Percentiles rank a stretch among this genome's conserved stretches.
These are phyloP conservation scores for Agelastica alni DNA, from an alignment of 2,888 invertebrate species.

Conservation along the genomic window DNA sequence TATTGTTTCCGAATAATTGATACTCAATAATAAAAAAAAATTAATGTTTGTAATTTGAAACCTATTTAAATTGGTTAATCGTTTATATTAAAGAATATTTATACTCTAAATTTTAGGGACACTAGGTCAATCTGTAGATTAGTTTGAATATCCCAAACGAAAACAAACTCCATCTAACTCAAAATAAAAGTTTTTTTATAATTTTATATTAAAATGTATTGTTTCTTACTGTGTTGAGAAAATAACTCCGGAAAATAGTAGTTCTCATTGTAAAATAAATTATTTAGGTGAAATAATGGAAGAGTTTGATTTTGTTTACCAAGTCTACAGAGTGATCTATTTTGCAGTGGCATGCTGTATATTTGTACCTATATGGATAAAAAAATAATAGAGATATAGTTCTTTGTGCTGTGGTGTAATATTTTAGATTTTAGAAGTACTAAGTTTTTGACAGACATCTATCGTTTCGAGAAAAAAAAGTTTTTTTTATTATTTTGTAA, in stretches of 20 bases:
- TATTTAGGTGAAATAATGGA: too few species aligned
- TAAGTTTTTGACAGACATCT: slow-evolving; percentile 51
- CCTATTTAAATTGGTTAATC: slow-evolving; percentile 48
- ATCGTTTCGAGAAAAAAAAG: slow-evolving; percentile 32
- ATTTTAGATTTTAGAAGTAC: slow-evolving; percentile 55
- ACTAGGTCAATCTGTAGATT: slow-evolving; percentile 3
- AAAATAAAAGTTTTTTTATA: too few species aligned
- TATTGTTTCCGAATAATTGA: slow-evolving; percentile 23
- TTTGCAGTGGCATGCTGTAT: slow-evolving; percentile 56
- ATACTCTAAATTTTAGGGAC: slow-evolving; percentile 50
- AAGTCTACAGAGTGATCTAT: slow-evolving; percentile 6
- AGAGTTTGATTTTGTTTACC: not conserved
- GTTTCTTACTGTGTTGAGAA: too few species aligned
- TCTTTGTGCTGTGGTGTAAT: slow-evolving; percentile 61
- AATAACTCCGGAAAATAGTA: too few species aligned
- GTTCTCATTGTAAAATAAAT: too few species aligned
- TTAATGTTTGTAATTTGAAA: slow-evolving; percentile 25
- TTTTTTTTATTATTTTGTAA: slow-evolving; percentile 47
- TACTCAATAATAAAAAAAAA: slow-evolving; percentile 24
- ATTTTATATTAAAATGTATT: too few species aligned
- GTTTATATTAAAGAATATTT: slow-evolving; percentile 45
- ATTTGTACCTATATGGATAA: slow-evolving; percentile 60
- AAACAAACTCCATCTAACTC: too few species aligned
- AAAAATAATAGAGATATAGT: slow-evolving; percentile 54
- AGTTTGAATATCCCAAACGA: too few species aligned